Percentiles rank a stretch among this genome's conserved stretches.
These are phyloP conservation scores for Cheilosia vulpina DNA, from an alignment of 2,888 invertebrate genomes.

Conservation along the genomic window DNA sequence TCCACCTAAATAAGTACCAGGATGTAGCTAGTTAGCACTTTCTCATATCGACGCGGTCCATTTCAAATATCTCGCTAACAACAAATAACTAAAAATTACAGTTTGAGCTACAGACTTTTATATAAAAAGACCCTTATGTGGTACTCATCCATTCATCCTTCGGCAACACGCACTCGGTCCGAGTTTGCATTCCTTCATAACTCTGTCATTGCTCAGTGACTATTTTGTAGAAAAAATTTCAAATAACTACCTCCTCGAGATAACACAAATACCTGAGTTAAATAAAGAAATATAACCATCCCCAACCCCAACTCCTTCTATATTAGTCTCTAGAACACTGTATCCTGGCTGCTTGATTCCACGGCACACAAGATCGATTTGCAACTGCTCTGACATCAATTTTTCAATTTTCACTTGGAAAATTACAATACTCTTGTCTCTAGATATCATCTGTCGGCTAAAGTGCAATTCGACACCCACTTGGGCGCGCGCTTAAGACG, in stretches of 20 bases:
- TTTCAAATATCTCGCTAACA: no score
- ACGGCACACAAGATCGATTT: conserved; percentile 46
- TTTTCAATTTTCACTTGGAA: conserved; percentile 62
- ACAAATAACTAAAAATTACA: no score
- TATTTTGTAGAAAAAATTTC: not conserved
- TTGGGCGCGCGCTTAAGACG: conserved; percentile 30
- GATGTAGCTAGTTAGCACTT: no score
- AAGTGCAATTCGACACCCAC: conserved; percentile 29
- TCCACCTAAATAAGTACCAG: no score
- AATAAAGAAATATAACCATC: conserved; percentile 22
- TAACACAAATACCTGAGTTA: conserved; percentile 16
- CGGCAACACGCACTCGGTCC: no score
- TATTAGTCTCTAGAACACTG: not conserved
- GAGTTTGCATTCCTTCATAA: not conserved
- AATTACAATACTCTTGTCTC: conserved; percentile 53
- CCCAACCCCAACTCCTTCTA: conserved; percentile 7
- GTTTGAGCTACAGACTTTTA: no score
- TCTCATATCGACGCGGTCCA: no score
- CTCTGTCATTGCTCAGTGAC: not conserved
- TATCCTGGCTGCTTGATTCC: not conserved
- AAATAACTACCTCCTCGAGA: not conserved
- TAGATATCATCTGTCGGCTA: conserved; percentile 41
- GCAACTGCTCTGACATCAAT: conserved; percentile 37
- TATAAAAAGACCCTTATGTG: no score
- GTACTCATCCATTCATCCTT: no score